Base-by-base conservation (phyloP, 2,113 vertebrate species). In the Holacanthus passer region DNA sequence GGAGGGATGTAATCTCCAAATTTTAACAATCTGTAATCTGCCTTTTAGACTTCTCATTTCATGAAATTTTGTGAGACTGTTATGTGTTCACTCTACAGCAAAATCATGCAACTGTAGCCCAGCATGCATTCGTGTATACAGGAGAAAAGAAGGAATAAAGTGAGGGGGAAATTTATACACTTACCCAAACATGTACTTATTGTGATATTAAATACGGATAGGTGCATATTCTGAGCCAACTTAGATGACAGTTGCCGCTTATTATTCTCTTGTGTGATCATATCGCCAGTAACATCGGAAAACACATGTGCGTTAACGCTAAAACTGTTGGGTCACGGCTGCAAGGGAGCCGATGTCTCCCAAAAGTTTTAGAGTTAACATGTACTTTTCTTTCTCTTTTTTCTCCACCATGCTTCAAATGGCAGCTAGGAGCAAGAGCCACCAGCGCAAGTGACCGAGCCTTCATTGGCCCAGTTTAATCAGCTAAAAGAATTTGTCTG, bases 161-260 rank as follows among this genome's bases (percentile, higher is more conserved):
- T 78, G 83, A 74, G 69, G 63, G 70, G 83, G 77, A 27, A 56
- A 72, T 70, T 48, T 65, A 53, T 27, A 93, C 94, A 98, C 97
- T 99, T 98, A 99, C 98, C 98, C 95, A 98, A 87, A 95, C 92
- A 94, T 92, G 86, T 94, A 93, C 91, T 94, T 92, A 96, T 93
- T 92, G 93, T 94, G 70, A 91, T 92, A 92, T 95, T 94, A 95
- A 95, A 91, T 84, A 95, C 94, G 89, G 69, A 96, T 96, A 96
- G 97, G 96, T 97, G 97, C 97, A 99, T 98, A 99, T 99, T 99
- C 97, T 98, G 98, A 97, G 97, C 98, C 98, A 99, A 99, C 98
- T 99, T 99, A 99, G 98, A 99, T 99, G 98, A 96, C 98, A 99
- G 98, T 99, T 99, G 98, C 95, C 95, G 97, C 97, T 96, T 96